A percentile compares a stretch with the other conserved stretches of the same genome.
phyloP scores from a whole-genome alignment of 2,797 vertebrate genomes.

The Columba guinea region DNA sequence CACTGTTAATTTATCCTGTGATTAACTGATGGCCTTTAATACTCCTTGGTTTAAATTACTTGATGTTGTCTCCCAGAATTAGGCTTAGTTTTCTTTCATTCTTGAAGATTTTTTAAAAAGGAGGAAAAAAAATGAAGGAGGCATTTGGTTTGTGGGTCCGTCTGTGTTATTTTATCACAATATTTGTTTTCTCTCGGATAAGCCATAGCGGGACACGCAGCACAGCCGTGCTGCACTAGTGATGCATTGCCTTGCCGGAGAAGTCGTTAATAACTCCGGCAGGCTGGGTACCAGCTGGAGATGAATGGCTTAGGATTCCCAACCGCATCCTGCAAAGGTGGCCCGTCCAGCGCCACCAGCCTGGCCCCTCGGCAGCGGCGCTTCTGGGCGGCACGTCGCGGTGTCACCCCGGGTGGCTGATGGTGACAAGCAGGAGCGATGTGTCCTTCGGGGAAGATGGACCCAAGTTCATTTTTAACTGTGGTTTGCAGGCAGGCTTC shows the following conservation, averaged over 20 bases:
- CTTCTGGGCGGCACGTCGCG: accelerated
- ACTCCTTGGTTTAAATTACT: slow-evolving; percentile 9
- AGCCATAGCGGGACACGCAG: slow-evolving; percentile 13
- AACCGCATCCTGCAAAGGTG: background rate
- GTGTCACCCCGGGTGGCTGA: background rate
- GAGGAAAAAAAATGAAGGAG: background rate
- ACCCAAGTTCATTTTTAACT: background rate
- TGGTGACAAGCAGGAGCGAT: background rate
- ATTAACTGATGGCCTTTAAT: slow-evolving; percentile 7
- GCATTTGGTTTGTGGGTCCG: background rate
- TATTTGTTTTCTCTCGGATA: background rate
- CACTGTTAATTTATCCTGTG: slow-evolving; percentile 5
- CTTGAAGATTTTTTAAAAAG: background rate
- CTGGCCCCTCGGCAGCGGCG: background rate
- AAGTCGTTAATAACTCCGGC: slow-evolving; percentile 53
- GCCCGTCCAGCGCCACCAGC: background rate
- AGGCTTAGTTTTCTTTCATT: background rate
- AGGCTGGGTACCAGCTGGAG: slow-evolving; percentile 31
- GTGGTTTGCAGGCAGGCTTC: background rate
- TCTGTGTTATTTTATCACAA: background rate
- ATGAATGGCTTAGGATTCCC: slow-evolving; percentile 8
- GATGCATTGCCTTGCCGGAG: slow-evolving; percentile 25
- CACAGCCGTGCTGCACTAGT: background rate
- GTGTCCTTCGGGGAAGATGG: background rate
- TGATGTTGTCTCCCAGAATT: background rate